These are phyloP conservation scores for Eurosta solidaginis DNA, from an alignment of 1,140 invertebrate genomes.

Conservation along the genomic window DNA sequence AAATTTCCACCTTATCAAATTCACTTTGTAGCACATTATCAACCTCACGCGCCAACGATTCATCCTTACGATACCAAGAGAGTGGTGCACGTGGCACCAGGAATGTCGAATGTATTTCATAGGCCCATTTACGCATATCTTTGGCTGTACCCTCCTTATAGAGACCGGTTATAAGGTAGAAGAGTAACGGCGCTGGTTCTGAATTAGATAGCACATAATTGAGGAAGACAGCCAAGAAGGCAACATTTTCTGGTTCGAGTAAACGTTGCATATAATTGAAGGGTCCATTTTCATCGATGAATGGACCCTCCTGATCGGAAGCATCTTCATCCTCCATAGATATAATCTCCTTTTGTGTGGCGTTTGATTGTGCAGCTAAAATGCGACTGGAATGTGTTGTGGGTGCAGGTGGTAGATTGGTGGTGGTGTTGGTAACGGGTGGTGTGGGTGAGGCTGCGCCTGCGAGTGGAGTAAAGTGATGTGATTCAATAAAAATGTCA, in stretches of 20 bases:
- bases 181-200: conserved; percentile 83
- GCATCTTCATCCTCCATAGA: conserved; percentile 95
- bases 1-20: conserved; percentile 84
- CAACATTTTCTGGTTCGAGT: conserved; percentile 70
- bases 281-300: conserved; percentile 77
- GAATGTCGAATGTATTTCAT: conserved; percentile 97
- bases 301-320: conserved; percentile 79
- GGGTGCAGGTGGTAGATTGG: conserved; percentile 40
- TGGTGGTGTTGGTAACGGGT: conserved; percentile 38
- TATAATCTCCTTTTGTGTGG: conserved; percentile 78
- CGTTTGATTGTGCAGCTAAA: conserved; percentile 50
- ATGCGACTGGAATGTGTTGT: conserved; percentile 52
- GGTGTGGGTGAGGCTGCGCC: conserved; percentile 41
- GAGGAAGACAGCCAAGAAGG: conserved; percentile 86
- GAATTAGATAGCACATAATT: conserved; percentile 86
- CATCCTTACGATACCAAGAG: conserved; percentile 81
- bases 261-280: conserved; percentile 76
- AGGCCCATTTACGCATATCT: conserved; percentile 94
- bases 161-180: conserved; percentile 84
- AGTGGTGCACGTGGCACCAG: conserved; percentile 87
- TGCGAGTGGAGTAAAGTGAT: conserved; percentile 50
- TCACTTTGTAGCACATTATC: conserved; percentile 82
- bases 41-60: conserved; percentile 81
- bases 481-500: conserved; percentile 52
- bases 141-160: conserved; percentile 85